Base-by-base conservation (phyloP, 1,140 invertebrate species). In the Zaprionus kolodkinae region DNA sequence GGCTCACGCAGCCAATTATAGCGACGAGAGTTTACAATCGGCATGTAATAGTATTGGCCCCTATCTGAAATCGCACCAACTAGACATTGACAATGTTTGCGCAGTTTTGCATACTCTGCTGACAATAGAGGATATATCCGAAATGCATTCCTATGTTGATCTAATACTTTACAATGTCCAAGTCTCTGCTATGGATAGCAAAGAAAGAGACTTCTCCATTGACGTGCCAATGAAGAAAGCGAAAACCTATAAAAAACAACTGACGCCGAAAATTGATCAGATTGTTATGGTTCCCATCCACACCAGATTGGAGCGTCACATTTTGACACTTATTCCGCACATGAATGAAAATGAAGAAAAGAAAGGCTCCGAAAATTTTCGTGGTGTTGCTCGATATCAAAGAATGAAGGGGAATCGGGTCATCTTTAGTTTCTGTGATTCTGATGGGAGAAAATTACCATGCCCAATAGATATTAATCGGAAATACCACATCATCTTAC, bases 401-500 rank as follows among this genome's bases (percentile, higher is more conserved):
- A n/a, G 13, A 1, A 0, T 75, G 76, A 45, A 0, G 7, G 2
- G 43, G 38, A 40, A n/a, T 5, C 13, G 45, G 3, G 3, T 30
- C 27, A 30, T 55, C 64, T 83, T 5, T 70, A 48, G n/a, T 40
- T 40, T 40, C 13, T 12, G 25, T 9, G 1, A 75, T 89, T n/a
- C 56, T 70, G 2, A n/a, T 72, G 55, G 69, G 89, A 1, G 43
- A 45, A 0, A 38, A 64, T 27, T 38, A 36, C 2, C 30, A 12
- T 9, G 54, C 79, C 7, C 36, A 54, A 17, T 50, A 76, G 43
- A 1, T 78, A 50, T 30, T 0, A 9, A 1, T 9, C 25, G 0
- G 7, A 9, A 11, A 11, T 59, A 67, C 48, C 65, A 70, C 48
- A 59, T 83, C 0, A 76, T 86, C 2, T 57, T 92, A 21, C 78